Evolutionary conservation across 2,888 invertebrate species (phyloP).

Genomic region (Stramonita haemastoma): DNA sequence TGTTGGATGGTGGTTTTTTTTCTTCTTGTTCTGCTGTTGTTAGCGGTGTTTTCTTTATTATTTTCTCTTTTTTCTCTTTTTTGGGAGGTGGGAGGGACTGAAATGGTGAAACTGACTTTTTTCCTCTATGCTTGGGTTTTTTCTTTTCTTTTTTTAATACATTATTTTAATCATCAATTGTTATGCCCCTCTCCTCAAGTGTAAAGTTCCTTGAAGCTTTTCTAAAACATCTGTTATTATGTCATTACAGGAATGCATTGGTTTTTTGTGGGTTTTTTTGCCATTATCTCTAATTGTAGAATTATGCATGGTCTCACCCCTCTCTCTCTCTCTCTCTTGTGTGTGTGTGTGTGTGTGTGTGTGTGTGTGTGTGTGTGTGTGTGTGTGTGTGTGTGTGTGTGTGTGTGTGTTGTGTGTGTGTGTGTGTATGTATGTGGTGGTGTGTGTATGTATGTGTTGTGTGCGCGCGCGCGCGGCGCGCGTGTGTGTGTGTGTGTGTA

Average conservation of each 20-base stretch:
- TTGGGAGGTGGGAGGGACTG: too few relatives aligned
- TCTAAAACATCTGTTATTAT: too few relatives aligned
- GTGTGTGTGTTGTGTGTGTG: constrained; percentile 2
- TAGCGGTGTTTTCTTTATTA: neutral
- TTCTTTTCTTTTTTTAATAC: too few relatives aligned
- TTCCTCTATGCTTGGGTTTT: too few relatives aligned
- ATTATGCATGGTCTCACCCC: neutral
- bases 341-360: neutral
- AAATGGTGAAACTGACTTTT: too few relatives aligned
- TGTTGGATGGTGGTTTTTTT: constrained; percentile 23
- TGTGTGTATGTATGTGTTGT: neutral
- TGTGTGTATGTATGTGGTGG: neutral
- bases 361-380: constrained; percentile 16
- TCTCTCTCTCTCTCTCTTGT: neutral
- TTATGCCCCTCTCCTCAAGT: too few relatives aligned
- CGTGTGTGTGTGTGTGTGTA: neutral
- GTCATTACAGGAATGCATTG: neutral
- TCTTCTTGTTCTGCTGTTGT: neutral
- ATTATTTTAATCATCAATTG: too few relatives aligned
- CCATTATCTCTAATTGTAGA: neutral
- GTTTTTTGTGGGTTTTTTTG: neutral
- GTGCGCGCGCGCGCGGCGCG: neutral
- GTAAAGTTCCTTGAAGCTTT: too few relatives aligned
- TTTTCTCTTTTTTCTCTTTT: too few relatives aligned
- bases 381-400: neutral